phyloP scores from a whole-genome alignment of 2,888 invertebrate species.

The Agrypnus murinus region DNA sequence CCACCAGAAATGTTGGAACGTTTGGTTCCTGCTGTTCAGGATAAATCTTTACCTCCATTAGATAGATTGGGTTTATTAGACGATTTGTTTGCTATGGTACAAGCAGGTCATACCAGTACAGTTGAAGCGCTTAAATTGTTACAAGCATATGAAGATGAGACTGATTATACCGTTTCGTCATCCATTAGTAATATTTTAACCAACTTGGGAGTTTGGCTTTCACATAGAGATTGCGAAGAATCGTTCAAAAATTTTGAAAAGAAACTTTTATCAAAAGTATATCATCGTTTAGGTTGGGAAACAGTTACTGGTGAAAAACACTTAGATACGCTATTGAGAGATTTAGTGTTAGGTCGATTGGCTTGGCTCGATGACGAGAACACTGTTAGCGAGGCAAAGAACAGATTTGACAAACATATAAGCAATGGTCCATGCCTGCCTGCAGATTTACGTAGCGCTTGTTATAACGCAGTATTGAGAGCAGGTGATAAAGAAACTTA shows the following conservation, averaged over 20 bases:
- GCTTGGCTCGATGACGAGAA: slow-evolving; percentile 87
- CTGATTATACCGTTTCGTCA: slow-evolving; percentile 95
- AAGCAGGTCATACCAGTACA: slow-evolving; percentile 88
- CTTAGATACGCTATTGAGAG: slow-evolving; percentile 88
- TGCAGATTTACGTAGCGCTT: slow-evolving; percentile 91
- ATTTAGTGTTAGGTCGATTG: slow-evolving; percentile 87
- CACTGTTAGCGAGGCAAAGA: slow-evolving; percentile 85
- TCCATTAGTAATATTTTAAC: slow-evolving; percentile 85
- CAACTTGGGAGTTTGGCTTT: slow-evolving; percentile 83
- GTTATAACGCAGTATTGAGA: slow-evolving; percentile 87
- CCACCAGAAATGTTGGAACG: slow-evolving; percentile 83
- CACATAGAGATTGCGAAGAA: slow-evolving; percentile 85
- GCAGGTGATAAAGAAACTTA: slow-evolving; percentile 83
- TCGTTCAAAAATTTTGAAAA: slow-evolving; percentile 85
- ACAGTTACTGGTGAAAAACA: slow-evolving; percentile 88
- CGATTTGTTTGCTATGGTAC: slow-evolving; percentile 93
- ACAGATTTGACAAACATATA: slow-evolving; percentile 80
- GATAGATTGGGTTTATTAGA: slow-evolving; percentile 92
- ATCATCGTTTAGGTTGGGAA: slow-evolving; percentile 89
- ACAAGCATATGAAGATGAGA: slow-evolving; percentile 87
- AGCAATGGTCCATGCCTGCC: slow-evolving; percentile 77
- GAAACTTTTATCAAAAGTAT: slow-evolving; percentile 82
- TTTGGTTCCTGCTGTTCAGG: slow-evolving; percentile 85
- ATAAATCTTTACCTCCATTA: slow-evolving; percentile 86
- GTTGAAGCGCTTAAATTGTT: slow-evolving; percentile 87